phyloP scores from a whole-genome alignment of 1,140 invertebrate species.

The Polyergus mexicanus region DNA sequence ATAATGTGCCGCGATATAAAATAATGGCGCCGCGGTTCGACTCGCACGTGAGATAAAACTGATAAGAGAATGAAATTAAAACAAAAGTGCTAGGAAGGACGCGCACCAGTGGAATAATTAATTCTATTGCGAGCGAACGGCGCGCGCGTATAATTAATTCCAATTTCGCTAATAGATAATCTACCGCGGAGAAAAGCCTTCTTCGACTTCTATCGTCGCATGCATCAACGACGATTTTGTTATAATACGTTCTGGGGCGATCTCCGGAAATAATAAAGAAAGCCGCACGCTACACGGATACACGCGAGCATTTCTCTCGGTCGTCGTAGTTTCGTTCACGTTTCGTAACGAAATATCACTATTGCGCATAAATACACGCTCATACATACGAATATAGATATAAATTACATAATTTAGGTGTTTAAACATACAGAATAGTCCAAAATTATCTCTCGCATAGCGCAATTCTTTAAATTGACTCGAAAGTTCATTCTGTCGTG shows the following conservation, averaged over 20 bases:
- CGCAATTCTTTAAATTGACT: not conserved
- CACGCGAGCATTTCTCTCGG: constrained; percentile 37
- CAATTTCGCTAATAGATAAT: constrained; percentile 53
- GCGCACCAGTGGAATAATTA: constrained; percentile 26
- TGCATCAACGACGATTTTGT: constrained; percentile 48
- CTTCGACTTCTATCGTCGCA: constrained; percentile 40
- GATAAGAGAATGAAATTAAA: constrained; percentile 44
- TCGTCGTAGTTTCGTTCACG: constrained; percentile 8
- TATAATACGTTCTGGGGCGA: constrained; percentile 37
- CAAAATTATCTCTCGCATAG: not conserved
- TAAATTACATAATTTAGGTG: not conserved
- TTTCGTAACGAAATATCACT: constrained; percentile 46
- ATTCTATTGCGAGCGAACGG: constrained; percentile 16
- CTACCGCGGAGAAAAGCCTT: not conserved
- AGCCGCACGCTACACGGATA: constrained; percentile 25
- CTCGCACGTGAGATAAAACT: constrained; percentile 52
- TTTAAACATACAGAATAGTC: not conserved
- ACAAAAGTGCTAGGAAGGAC: constrained; percentile 10
- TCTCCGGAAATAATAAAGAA: constrained; percentile 55
- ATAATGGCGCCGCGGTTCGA: constrained; percentile 23
- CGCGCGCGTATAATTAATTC: constrained; percentile 41
- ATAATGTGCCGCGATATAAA: constrained; percentile 36
- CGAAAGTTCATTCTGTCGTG: not conserved
- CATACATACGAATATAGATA: constrained; percentile 34
- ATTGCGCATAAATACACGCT: constrained; percentile 23